phyloP scores from a whole-genome alignment of 2,888 invertebrate species.

The Agrotis puta region DNA sequence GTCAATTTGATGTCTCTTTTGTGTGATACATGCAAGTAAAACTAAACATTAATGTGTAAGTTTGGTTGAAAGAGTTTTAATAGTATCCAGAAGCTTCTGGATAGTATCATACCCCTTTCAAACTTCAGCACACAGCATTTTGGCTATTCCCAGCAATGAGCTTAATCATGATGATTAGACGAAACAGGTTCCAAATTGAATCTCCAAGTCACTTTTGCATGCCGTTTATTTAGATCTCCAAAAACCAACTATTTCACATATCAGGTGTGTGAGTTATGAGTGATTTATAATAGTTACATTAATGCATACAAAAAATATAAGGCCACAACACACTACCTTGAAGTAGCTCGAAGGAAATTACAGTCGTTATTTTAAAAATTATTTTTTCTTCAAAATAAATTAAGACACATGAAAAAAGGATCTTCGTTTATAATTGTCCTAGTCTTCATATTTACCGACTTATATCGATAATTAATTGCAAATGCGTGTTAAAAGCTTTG shows the following conservation, averaged over 20 bases:
- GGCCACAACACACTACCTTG: slow-evolving; percentile 6
- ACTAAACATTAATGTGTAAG: neutral
- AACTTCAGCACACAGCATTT: too few species aligned
- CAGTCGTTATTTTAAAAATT: too few species aligned
- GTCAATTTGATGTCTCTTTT: slow-evolving; percentile 7
- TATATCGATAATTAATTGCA: neutral
- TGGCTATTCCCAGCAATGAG: neutral
- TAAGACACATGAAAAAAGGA: too few species aligned
- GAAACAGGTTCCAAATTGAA: neutral
- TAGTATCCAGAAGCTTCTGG: neutral
- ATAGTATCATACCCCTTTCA: too few species aligned
- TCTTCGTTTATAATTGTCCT: too few species aligned
- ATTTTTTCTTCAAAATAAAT: too few species aligned
- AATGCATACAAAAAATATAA: neutral
- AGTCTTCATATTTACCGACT: neutral
- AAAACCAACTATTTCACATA: neutral
- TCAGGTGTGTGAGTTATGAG: neutral
- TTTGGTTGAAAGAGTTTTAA: neutral
- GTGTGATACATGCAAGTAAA: neutral
- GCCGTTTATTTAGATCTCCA: neutral
- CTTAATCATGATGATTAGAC: neutral
- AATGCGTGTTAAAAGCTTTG: neutral
- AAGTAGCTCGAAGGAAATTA: neutral
- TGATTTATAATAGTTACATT: neutral
- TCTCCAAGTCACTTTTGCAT: neutral